Base-by-base conservation (phyloP, 2,113 vertebrate genomes). In the Leptobrachium leishanense region DNA sequence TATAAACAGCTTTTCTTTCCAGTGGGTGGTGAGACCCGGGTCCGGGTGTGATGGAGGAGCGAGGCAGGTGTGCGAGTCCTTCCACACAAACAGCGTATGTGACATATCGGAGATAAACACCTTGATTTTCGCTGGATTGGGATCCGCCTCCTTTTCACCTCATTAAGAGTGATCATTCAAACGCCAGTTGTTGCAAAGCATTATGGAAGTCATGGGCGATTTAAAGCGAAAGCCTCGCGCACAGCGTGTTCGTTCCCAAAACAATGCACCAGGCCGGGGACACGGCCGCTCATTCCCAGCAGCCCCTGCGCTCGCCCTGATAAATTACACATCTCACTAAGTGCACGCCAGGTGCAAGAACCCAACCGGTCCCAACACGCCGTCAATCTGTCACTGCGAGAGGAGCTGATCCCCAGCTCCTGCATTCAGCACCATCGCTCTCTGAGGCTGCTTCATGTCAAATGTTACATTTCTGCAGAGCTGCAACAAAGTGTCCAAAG, bases 101-200 rank as follows among this genome's bases (percentile, higher is more conserved):
- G 20, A 62, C 11, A 62, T 62, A 62, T 13, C 9, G 2, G 11
- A 59, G 13, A 64, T 8, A 64, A 31, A 20, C 62, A 31, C 6
- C 39, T 12, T 42, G 57, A 31, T 59, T 69, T 44, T 69, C 9
- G 66, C 50, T 77, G 4, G 53, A 69, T 77, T 69, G 68, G 6
- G 43, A 43, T 44, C 74, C 4, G 15, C 44, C 40, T 76, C 76
- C 55, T 78, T 71, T 50, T 78, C 68, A 71, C 50, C 76, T 78
- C 76, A 78, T 78, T 78, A 78, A 69, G 43, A 46, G 59, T 57
- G 41, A 72, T 72, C 65, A 75, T 64, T 46, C 43, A 10, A 59
- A 31, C 43, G 1, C 57, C 59, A 15, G 50, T 71, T 41, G 68
- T 59, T 44, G 54, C 43, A 20, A 43, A 31, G 46, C 13, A 40